Evolutionary conservation across 2,888 invertebrate species (phyloP), one percentile per base, ranked within the genome.

Genomic region (Sturmia bella): DNA sequence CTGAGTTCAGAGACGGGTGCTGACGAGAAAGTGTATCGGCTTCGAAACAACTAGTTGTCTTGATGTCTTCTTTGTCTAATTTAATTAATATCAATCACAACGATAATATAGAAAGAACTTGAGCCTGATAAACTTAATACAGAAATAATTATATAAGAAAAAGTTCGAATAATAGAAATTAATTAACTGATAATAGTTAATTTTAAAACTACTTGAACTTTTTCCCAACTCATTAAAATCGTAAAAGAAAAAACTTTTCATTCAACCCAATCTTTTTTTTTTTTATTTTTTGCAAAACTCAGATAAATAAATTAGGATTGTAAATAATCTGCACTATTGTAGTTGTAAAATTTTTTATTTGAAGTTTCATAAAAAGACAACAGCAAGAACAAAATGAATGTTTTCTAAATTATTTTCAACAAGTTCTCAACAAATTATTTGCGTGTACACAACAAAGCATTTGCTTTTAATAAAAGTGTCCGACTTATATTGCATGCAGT

Each of bases 381-480:
- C 12, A 41, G 13, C 19, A 57, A 21, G 6, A 72, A 43, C 3
- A 41, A 74, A 54, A 54, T 21, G 21, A 52, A 64, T 48, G 45
- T 74, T 64, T 64, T 37, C 17, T 19, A 73, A 73, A 54, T 45
- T 45, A 48, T 64, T 66, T 48, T 32, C 52, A 32, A 37, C 24
- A 56, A 45, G 24, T 27, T 15, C 45, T 15, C 39, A 48, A 24
- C 9, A 9, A 24, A 45, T 41, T 15, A 19, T 37, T 27, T 54
- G 12, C 54, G 52, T 17, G 17, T 19, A 50, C 19, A 57, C 19
- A 57, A 41, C 32, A 32, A 32, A 32, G 32, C 5, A 32, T 6
- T 45, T 57, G 37, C 15, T 48, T n/a, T 32, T 54, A 73, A 43
- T 17, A 73, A 63, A 27, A n/a, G 12, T n/a, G 11, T 17, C 7